A percentile compares a stretch with the other conserved stretches of the same genome.
These are phyloP conservation scores for Mustelus asterias DNA, from an alignment of 2,113 vertebrate species.

Conservation along the genomic window DNA sequence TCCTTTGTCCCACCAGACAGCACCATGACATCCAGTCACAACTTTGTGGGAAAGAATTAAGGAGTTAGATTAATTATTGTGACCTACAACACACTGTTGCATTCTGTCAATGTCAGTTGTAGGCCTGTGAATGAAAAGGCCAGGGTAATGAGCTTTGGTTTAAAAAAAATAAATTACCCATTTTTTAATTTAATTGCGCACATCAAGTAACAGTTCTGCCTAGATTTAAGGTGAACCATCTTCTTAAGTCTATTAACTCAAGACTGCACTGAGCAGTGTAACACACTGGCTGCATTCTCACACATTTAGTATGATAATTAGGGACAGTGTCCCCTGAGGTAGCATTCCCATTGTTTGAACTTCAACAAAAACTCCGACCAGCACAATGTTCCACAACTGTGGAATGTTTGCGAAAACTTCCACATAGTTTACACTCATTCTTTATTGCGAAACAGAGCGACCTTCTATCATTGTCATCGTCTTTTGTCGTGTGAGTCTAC, in stretches of 20 bases:
- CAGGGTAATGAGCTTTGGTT: neutral
- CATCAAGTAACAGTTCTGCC: neutral
- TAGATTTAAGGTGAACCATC: neutral
- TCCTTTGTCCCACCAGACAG: slow-evolving; percentile 15
- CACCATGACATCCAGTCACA: slow-evolving; percentile 30
- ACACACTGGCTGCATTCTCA: neutral
- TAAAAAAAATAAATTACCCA: neutral
- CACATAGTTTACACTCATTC: neutral
- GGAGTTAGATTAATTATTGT: slow-evolving; percentile 29
- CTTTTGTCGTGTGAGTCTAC: slow-evolving; percentile 1
- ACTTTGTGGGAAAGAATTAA: slow-evolving; percentile 35
- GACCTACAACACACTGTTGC: slow-evolving; percentile 19
- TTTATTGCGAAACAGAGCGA: neutral
- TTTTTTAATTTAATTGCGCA: neutral
- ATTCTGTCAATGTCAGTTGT: slow-evolving; percentile 27
- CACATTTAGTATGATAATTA: slow-evolving; percentile 26
- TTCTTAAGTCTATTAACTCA: neutral
- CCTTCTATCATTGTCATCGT: neutral
- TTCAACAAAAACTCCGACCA: neutral
- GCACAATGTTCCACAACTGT: neutral
- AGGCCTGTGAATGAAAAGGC: slow-evolving; percentile 15
- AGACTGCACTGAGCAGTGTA: neutral
- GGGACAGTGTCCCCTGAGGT: neutral
- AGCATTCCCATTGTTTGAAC: neutral
- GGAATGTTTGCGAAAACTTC: slow-evolving; percentile 20